These are phyloP conservation scores for Cololabis saira DNA, from an alignment of 2,113 vertebrate genomes.

Conservation along the genomic window DNA sequence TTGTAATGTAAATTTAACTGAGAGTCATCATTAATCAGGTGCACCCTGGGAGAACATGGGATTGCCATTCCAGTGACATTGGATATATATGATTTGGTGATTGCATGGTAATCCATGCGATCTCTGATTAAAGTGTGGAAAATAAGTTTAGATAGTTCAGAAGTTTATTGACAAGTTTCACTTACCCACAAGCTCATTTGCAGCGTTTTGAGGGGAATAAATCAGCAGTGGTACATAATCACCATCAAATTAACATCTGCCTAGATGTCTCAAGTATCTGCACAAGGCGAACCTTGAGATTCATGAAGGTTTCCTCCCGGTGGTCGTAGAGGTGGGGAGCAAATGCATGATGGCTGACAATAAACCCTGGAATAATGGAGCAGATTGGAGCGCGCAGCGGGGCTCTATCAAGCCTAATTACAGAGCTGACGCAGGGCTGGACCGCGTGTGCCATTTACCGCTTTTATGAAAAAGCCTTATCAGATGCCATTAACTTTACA, in stretches of 20 bases:
- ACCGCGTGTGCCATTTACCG: slow-evolving; percentile 34
- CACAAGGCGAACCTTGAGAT: not conserved
- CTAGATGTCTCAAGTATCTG: not conserved
- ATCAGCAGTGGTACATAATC: too few relatives aligned
- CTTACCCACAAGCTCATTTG: not conserved
- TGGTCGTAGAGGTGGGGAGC: not conserved
- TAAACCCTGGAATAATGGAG: slow-evolving; percentile 8
- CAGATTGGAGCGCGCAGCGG: not conserved
- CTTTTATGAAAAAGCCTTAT: slow-evolving; percentile 47
- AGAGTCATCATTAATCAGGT: too few relatives aligned
- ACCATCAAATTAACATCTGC: not conserved
- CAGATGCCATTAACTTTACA: slow-evolving; percentile 43
- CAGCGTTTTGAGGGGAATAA: not conserved
- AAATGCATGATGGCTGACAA: not conserved
- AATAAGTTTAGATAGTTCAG: too few relatives aligned
- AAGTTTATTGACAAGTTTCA: not conserved
- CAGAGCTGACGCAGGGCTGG: not conserved
- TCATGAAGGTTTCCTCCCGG: not conserved
- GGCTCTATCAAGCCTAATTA: slow-evolving; percentile 40
- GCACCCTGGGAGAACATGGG: too few relatives aligned
- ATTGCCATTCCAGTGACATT: too few relatives aligned
- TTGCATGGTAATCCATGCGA: not conserved
- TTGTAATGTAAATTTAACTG: too few relatives aligned
- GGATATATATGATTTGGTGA: too few relatives aligned
- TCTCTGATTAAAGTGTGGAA: too few relatives aligned